Evolutionary conservation across 2,888 invertebrate genomes (phyloP).

Genomic region (Miltochrista miniata): DNA sequence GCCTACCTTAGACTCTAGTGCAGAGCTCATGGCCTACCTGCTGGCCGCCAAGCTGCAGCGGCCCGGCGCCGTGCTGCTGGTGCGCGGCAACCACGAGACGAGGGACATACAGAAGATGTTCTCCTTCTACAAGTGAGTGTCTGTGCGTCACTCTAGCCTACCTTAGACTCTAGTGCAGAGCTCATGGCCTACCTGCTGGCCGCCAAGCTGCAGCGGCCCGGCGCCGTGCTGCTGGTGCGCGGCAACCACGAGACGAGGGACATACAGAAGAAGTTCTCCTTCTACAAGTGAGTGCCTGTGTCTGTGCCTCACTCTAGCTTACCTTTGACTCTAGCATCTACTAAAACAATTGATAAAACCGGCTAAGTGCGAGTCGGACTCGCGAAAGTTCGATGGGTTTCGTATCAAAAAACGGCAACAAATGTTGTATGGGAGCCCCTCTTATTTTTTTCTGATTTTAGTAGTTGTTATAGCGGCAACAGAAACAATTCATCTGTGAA

Average conservation of each 20-base stretch:
- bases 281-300: slow-evolving; percentile 79
- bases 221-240: slow-evolving; percentile 85
- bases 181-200: slow-evolving; percentile 87
- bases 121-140: slow-evolving; percentile 87
- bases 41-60: slow-evolving; percentile 88
- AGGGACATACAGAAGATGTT: slow-evolving; percentile 89
- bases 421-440: too few relatives aligned
- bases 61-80: slow-evolving; percentile 84
- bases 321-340: slow-evolving; percentile 46
- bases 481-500: too few relatives aligned
- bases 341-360: too few relatives aligned
- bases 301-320: background rate
- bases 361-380: slow-evolving; percentile 92
- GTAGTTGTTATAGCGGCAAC: too few relatives aligned
- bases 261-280: slow-evolving; percentile 89
- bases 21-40: slow-evolving; percentile 87
- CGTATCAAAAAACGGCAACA: too few relatives aligned
- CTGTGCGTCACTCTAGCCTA: background rate
- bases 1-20: slow-evolving; percentile 43
- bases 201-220: slow-evolving; percentile 87
- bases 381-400: too few relatives aligned
- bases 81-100: slow-evolving; percentile 91
- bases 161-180: slow-evolving; percentile 76
- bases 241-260: slow-evolving; percentile 91
- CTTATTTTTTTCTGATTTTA: too few relatives aligned